Percentiles rank a stretch among this genome's conserved stretches.
These are phyloP conservation scores for Lagocephalus sceleratus DNA, from an alignment of 2,797 vertebrate genomes.

Conservation along the genomic window DNA sequence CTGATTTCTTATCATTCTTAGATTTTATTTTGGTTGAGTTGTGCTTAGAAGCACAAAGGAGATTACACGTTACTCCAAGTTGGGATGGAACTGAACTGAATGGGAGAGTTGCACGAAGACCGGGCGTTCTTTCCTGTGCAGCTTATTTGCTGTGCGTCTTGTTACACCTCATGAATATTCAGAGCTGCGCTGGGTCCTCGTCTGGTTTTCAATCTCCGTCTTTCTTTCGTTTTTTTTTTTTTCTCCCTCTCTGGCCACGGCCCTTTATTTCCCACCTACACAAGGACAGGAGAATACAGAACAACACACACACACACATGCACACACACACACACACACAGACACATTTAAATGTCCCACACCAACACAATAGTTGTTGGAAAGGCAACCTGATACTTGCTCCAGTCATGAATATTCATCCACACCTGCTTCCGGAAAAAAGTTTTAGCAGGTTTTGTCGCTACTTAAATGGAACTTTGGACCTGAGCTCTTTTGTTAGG, in stretches of 20 bases:
- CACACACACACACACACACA: conserved; percentile 3
- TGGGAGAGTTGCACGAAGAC: conserved; percentile 22
- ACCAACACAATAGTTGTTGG: conserved; percentile 57
- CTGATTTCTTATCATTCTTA: no score
- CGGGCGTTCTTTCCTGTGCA: conserved; percentile 17
- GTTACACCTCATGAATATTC: conserved; percentile 60
- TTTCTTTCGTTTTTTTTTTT: conserved; percentile 56
- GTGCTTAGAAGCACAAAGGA: conserved; percentile 5
- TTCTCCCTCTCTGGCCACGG: conserved; percentile 53
- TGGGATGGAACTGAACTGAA: conserved; percentile 11
- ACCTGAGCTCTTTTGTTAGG: conserved; percentile 35
- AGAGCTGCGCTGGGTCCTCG: conserved; percentile 44
- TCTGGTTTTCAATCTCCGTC: conserved; percentile 59
- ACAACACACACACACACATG: conserved; percentile 19
- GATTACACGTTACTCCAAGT: conserved; percentile 20
- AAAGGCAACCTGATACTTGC: conserved; percentile 49
- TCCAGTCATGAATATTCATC: conserved; percentile 78
- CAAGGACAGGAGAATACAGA: conserved; percentile 27
- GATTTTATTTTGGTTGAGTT: no score
- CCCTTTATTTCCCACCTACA: conserved; percentile 62
- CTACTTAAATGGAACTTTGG: conserved; percentile 62
- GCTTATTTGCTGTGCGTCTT: conserved; percentile 37
- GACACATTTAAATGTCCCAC: conserved; percentile 21
- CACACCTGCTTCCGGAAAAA: conserved; percentile 71
- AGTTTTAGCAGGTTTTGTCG: conserved; percentile 56